phyloP scores from a whole-genome alignment of 1,140 invertebrate genomes.

The Pseudobourletiella spinata region DNA sequence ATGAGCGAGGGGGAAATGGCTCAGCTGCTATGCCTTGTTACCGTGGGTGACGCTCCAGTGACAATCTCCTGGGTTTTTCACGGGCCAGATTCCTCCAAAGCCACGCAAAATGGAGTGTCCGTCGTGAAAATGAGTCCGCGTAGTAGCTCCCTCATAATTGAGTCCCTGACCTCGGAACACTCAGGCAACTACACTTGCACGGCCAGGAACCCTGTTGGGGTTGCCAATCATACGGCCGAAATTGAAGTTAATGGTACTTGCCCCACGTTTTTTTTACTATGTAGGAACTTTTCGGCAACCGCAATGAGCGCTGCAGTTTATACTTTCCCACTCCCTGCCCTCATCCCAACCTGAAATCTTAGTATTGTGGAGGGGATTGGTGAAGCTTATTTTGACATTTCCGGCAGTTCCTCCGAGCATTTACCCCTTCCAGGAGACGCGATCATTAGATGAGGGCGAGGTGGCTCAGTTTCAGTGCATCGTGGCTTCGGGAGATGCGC shows the following conservation, averaged over 20 bases:
- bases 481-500: conserved; percentile 53
- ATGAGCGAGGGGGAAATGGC: conserved; percentile 50
- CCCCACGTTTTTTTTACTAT: background rate
- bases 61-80: conserved; percentile 50
- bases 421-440: no score
- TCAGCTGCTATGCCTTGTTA: conserved; percentile 55
- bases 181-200: conserved; percentile 46
- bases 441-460: no score
- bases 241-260: conserved; percentile 22
- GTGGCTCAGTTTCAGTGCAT: conserved; percentile 53
- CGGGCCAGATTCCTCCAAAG: conserved; percentile 8
- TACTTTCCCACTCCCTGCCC: no score
- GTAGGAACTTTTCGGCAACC: no score
- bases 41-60: conserved; percentile 53
- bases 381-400: no score
- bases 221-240: conserved; percentile 54
- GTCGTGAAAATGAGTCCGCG: conserved; percentile 26
- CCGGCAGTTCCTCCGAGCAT: no score
- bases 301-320: no score
- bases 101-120: conserved; percentile 37
- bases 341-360: no score
- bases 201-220: conserved; percentile 62
- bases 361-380: no score
- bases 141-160: conserved; percentile 43
- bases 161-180: conserved; percentile 40